Evolutionary conservation across 2,797 vertebrate genomes (phyloP).

Genomic region (Eptatretus atami): DNA sequence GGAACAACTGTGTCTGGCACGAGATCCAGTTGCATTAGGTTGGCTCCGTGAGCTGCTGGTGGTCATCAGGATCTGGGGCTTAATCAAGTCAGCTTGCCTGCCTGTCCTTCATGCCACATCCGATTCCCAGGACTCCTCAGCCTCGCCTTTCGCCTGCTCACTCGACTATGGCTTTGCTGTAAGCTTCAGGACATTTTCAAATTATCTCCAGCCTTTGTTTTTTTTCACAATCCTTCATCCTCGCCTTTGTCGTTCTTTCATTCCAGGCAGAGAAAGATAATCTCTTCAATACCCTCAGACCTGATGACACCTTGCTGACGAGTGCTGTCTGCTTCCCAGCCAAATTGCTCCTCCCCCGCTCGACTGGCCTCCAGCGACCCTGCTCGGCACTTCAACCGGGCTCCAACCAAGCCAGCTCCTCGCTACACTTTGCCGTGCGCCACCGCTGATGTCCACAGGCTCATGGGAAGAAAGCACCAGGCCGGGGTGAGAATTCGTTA

Average conservation of each 20-base stretch:
- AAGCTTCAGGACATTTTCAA: conserved; percentile 12
- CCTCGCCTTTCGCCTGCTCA: conserved; percentile 67
- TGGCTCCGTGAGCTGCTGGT: conserved; percentile 80
- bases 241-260: background rate
- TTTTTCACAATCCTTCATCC: background rate
- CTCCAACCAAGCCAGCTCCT: conserved; percentile 48
- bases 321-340: conserved; percentile 76
- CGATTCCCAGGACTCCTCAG: conserved; percentile 90
- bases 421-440: conserved; percentile 33
- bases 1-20: too few relatives aligned
- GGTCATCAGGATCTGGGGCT: conserved; percentile 83
- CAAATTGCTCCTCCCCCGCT: conserved; percentile 62
- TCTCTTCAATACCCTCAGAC: conserved; percentile 17
- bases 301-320: conserved; percentile 51
- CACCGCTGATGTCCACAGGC: too few relatives aligned
- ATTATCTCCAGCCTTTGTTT: too few relatives aligned
- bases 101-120: conserved; percentile 74
- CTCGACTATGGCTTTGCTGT: conserved; percentile 91
- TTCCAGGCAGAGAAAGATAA: background rate
- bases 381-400: conserved; percentile 47
- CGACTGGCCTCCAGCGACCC: conserved; percentile 66
- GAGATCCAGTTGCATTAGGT: conserved; percentile 45
- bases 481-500: too few relatives aligned
- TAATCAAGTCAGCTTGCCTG: conserved; percentile 67
- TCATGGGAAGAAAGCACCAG: too few relatives aligned